Base-by-base conservation (phyloP, 2,797 vertebrate species). In the Corythornis leucogaster region DNA sequence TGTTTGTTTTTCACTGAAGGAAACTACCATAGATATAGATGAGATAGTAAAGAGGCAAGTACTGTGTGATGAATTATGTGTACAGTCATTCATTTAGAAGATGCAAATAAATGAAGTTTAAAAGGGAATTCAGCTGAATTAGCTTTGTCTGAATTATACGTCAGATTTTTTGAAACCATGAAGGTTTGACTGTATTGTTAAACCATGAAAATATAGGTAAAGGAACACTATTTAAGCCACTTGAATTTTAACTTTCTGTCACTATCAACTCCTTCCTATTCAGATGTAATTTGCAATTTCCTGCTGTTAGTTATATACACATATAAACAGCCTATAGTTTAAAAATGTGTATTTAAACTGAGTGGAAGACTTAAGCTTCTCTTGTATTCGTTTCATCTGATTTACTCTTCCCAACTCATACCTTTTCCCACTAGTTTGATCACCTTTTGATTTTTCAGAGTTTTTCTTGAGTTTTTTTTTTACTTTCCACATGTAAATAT, bases 281-380 rank as follows among this genome's bases (percentile, higher is more conserved):
- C 20, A 62, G 42, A 31, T 83, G 26, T 63, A 93, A 94, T 90
- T 87, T 85, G 73, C 82, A 82, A 73, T 87, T 95, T 90, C 58
- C 88, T 92, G n/a, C 11, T 71, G 24, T 48, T 90, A 43, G 62
- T 75, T 66, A 46, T 38, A 43, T 43, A 51, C 7, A 61, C 26
- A 20, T 35, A 46, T 10, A 18, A 28, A 28, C 18, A 82, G 19
- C 10, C 51, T 16, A 28, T n/a, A 80, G 30, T 83, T 87, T 78
- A 26, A 91, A 90, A 80, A 89, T 28, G 31, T 59, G 13, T 42
- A n/a, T 91, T 96, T 91, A 90, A 84, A 57, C 54, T 54, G 15
- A 28, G 8, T 51, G 28, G 30, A 85, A 90, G 31, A 64, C 14
- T 81, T 74, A 58, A 71, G 17, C 8, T 67, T 89, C 53, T 81